These are phyloP conservation scores for Pegoplata infirma DNA, from an alignment of 2,888 invertebrate species.

Conservation along the genomic window DNA sequence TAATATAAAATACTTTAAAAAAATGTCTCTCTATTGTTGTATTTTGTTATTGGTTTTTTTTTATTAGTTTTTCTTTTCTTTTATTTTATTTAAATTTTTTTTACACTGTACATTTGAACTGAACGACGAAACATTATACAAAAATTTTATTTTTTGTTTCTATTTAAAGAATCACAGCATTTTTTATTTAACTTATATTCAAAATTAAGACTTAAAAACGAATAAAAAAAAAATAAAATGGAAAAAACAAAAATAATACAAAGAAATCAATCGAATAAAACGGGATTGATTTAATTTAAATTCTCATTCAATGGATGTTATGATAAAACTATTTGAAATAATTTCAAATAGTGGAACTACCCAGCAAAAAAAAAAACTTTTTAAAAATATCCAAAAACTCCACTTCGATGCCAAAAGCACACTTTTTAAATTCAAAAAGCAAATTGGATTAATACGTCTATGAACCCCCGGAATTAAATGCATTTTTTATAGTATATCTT, in stretches of 20 bases:
- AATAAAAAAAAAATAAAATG: conserved; percentile 1
- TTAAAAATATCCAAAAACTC: too few species aligned
- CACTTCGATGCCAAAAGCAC: too few species aligned
- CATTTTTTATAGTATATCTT: too few species aligned
- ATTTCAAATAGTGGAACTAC: not conserved
- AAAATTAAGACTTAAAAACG: conserved; percentile 53
- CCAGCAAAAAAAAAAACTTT: too few species aligned
- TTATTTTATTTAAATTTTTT: conserved; percentile 57
- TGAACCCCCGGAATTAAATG: too few species aligned
- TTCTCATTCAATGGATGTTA: not conserved
- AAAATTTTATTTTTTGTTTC: conserved; percentile 57
- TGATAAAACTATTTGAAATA: not conserved
- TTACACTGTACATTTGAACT: conserved; percentile 64
- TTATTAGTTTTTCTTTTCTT: conserved; percentile 6
- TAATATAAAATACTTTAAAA: conserved; percentile 57
- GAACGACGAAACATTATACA: conserved; percentile 59
- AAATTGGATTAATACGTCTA: too few species aligned
- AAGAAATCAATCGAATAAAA: not conserved
- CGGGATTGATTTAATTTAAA: not conserved
- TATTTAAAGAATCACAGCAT: conserved; percentile 74
- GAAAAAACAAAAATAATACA: conserved; percentile 21
- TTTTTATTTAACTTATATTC: conserved; percentile 63
- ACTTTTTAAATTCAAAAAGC: too few species aligned
- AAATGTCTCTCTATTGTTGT: conserved; percentile 55
- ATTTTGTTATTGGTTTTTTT: conserved; percentile 36